phyloP scores from a whole-genome alignment of 2,113 vertebrate genomes.

The Oreocharis arfaki region DNA sequence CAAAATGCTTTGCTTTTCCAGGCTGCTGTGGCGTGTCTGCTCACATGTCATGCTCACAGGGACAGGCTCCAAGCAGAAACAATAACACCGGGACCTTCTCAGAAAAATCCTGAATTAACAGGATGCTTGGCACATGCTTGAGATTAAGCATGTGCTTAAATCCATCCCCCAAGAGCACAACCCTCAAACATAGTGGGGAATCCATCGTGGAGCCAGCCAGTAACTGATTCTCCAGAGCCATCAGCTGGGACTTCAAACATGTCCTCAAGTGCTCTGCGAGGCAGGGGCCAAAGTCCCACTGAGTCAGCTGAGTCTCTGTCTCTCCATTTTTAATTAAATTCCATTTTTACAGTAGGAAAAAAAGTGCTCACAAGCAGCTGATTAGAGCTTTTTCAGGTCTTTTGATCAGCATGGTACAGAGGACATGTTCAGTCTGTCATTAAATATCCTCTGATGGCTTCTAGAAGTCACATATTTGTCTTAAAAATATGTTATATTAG shows the following conservation, averaged over 20 bases:
- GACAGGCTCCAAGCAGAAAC: background rate
- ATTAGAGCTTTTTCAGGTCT: background rate
- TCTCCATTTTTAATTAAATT: constrained; percentile 7
- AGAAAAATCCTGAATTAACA: background rate
- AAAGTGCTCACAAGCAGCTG: background rate
- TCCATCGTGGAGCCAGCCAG: background rate
- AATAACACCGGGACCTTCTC: background rate
- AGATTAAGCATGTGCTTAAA: background rate
- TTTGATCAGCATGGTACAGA: background rate
- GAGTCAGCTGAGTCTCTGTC: background rate
- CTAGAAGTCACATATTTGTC: background rate
- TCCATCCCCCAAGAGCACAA: background rate
- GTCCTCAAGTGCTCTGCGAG: background rate
- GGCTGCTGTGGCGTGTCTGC: background rate
- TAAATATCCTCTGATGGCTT: background rate
- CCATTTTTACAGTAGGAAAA: background rate
- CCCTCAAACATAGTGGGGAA: background rate
- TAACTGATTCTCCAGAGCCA: background rate
- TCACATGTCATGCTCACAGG: background rate
- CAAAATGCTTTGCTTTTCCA: constrained; percentile 10
- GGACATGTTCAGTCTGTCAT: background rate
- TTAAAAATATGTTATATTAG: background rate
- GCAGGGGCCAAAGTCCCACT: background rate
- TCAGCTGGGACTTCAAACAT: background rate
- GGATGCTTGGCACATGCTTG: background rate